Conservation (phyloP, 2,113 vertebrate genomes). For the Oenanthe melanoleuca region DNA sequence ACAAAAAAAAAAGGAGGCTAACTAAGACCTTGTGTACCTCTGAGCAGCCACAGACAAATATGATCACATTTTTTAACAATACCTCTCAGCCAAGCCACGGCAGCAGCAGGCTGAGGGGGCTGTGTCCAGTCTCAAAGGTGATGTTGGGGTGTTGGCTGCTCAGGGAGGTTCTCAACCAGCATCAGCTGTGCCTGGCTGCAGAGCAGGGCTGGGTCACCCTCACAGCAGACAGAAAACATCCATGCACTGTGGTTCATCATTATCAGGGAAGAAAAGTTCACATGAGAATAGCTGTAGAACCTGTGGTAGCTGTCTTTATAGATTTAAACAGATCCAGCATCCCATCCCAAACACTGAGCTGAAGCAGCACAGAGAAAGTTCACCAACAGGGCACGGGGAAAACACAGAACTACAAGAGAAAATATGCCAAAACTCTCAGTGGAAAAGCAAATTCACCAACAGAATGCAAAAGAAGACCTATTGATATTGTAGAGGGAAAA, state of each 20-base stretch:
- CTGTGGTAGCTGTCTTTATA: background rate
- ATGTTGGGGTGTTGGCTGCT: background rate
- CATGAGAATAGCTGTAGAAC: background rate
- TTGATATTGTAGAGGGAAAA: conserved; percentile 42
- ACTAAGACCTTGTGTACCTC: background rate
- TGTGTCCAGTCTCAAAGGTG: background rate
- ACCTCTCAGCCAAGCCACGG: background rate
- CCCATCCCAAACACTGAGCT: background rate
- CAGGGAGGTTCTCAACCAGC: background rate
- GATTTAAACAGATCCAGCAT: background rate
- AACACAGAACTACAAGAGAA: background rate
- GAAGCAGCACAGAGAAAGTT: background rate
- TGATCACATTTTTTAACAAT: background rate
- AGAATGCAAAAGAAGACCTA: conserved; percentile 51
- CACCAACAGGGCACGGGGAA: background rate
- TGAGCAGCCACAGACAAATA: background rate
- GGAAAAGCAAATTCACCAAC: conserved; percentile 10
- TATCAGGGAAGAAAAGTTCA: background rate
- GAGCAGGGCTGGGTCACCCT: background rate
- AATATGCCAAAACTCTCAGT: background rate
- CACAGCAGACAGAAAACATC: background rate
- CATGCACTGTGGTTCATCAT: too few relatives aligned
- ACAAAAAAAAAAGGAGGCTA: background rate
- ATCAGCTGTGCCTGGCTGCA: background rate
- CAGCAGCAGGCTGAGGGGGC: background rate